Base-by-base conservation (phyloP, 2,113 vertebrate species). In the Oxyura jamaicensis region DNA sequence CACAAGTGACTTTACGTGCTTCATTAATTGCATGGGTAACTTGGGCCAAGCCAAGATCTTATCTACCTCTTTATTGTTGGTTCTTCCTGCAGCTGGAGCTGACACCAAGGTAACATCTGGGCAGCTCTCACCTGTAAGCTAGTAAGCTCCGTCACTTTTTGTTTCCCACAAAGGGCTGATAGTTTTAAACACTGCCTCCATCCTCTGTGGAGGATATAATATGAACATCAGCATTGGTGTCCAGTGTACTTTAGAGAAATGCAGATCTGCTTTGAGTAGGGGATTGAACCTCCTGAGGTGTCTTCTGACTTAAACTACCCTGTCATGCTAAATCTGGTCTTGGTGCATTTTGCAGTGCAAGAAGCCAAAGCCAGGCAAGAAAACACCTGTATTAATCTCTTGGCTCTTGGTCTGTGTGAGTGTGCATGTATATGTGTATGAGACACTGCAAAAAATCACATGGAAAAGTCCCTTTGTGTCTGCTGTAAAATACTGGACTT, bases 111-210 rank as follows among this genome's bases (percentile, higher is more conserved):
- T 25, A 71, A 71, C 1, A 0, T 25, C 10, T 46, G n/a, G 55
- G 12, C 63, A 58, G 7, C 6, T 86, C 25, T 73, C 0, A 0
- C 29, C 36, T 52, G 5, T 46, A 35, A 83, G 2, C 10, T 74
- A 35, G 21, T 50, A 62, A 63, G 0, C 7, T 71, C 23, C 16
- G 10, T 36, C 58, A 68, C 13, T 3, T 59, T 53, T 7, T 10
- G 82, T 75, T 67, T 44, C n/a, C 71, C 56, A 23, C 7, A 18
- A 7, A 36, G 13, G 6, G 8, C 9, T 67, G 41, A 31, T 13
- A 35, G 11, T 53, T 87, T 48, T 36, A 75, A n/a, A 36, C 31
- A 29, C 19, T 68, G 12, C 10, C 33, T 73, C 20, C 1, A 4
- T 50, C 19, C 36, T 76, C n/a, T 52, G 11, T 26, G 42, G 8